These are phyloP conservation scores for Gryon sp. DNA, from an alignment of 1,140 invertebrate species.

Conservation along the genomic window DNA sequence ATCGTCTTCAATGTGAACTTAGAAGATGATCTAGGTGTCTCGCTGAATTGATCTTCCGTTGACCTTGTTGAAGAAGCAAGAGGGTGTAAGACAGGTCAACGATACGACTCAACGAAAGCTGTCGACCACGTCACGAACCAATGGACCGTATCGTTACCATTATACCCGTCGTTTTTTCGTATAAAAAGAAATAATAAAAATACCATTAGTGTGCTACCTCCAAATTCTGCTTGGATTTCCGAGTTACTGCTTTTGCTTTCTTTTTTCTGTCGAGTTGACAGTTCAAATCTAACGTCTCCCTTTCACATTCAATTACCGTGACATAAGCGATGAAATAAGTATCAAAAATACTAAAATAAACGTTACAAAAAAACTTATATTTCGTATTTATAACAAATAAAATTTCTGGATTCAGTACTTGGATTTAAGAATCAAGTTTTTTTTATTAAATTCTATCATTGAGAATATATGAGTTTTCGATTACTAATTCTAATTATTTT, in stretches of 20 bases:
- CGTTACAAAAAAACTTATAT: not conserved
- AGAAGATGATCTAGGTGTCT: slow-evolving; percentile 64
- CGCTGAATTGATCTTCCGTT: slow-evolving; percentile 52
- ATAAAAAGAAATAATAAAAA: slow-evolving; percentile 80
- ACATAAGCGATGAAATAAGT: slow-evolving; percentile 25
- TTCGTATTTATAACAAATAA: slow-evolving; percentile 36
- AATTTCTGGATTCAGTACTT: too few species aligned
- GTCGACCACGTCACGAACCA: slow-evolving; percentile 75
- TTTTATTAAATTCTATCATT: too few species aligned
- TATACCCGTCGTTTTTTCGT: slow-evolving; percentile 56
- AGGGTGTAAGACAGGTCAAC: slow-evolving; percentile 44
- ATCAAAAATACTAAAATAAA: slow-evolving; percentile 18
- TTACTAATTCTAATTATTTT: slow-evolving; percentile 53
- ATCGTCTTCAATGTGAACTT: slow-evolving; percentile 63
- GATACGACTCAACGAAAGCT: slow-evolving; percentile 65
- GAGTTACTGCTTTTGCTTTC: slow-evolving; percentile 45
- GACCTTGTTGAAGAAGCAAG: slow-evolving; percentile 13
- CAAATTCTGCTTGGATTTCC: slow-evolving; percentile 42
- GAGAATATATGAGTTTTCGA: too few species aligned
- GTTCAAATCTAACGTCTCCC: slow-evolving; percentile 73
- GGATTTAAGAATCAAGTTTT: too few species aligned
- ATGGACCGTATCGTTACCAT: slow-evolving; percentile 75
- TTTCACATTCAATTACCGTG: slow-evolving; percentile 59
- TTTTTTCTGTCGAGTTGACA: slow-evolving; percentile 73
- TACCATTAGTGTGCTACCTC: slow-evolving; percentile 74